A percentile compares a stretch with the other conserved stretches of the same genome.
These are phyloP conservation scores for Micromussa lordhowensis DNA, from an alignment of 92 coral and sea anemone genomes.

Conservation along the genomic window DNA sequence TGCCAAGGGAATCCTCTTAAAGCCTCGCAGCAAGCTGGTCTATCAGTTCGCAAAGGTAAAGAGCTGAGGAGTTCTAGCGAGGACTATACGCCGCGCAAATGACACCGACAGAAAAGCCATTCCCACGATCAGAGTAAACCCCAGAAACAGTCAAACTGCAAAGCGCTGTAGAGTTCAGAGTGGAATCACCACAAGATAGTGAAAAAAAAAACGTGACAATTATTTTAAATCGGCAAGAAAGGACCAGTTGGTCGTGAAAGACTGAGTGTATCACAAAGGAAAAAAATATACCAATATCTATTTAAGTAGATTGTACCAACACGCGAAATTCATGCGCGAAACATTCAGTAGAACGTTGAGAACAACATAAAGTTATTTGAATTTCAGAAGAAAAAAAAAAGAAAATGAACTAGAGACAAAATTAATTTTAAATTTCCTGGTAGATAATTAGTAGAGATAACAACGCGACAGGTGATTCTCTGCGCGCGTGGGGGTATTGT, in stretches of 20 bases:
- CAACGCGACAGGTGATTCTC: not conserved
- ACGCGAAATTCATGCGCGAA: not conserved
- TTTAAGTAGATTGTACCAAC: not conserved
- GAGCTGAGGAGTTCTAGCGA: conserved; percentile 25
- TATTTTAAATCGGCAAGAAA: not conserved
- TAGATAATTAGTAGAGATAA: not conserved
- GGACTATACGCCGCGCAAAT: not conserved
- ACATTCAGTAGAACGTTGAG: not conserved
- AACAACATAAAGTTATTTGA: not conserved
- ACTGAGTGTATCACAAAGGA: conserved; percentile 4
- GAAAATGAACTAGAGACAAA: not conserved
- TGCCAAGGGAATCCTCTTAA: conserved; percentile 94
- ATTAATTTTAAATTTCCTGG: not conserved
- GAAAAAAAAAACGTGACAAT: not conserved
- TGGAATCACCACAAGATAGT: not conserved
- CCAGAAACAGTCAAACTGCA: not conserved
- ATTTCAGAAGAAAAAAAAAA: not conserved
- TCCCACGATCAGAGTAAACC: not conserved
- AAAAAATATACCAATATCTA: not conserved
- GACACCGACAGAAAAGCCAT: not conserved
- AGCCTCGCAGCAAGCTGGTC: conserved; percentile 96
- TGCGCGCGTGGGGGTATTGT: not conserved
- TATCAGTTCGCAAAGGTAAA: conserved; percentile 78
- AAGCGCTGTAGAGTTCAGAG: not conserved
- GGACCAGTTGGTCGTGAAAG: conserved; percentile 20